Conservation (phyloP, 2,797 vertebrate genomes). For the Petrocephalus schoutedeni region DNA sequence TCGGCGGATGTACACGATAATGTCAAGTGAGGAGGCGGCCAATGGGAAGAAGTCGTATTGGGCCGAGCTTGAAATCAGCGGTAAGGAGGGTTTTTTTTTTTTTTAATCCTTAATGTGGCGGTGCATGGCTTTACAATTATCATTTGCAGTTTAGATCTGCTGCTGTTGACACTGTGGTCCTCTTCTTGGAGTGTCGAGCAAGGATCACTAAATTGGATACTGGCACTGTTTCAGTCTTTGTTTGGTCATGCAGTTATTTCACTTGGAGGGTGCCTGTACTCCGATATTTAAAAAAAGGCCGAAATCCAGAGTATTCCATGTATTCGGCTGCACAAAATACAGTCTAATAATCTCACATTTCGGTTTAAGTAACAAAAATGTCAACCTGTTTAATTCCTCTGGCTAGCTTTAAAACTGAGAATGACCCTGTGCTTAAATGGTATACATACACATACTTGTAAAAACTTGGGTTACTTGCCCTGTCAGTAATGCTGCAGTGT, state of each 20-base stretch:
- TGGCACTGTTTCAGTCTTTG: not conserved
- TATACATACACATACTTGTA: not conserved
- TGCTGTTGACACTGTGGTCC: not conserved
- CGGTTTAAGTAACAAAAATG: not conserved
- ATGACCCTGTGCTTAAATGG: not conserved
- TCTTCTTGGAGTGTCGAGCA: not conserved
- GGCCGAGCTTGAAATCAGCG: constrained; percentile 98
- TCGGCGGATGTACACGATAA: constrained; percentile 98
- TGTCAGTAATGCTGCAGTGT: not conserved
- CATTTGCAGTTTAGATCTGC: not conserved
- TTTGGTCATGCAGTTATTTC: not conserved
- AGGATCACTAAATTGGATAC: not conserved
- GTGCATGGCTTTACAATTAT: not conserved
- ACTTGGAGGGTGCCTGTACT: not conserved
- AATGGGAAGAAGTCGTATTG: constrained; percentile 98
- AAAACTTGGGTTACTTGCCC: not conserved
- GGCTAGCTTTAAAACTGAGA: not conserved
- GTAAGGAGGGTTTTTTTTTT: constrained; percentile 60
- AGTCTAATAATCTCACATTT: not conserved
- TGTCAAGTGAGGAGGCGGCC: constrained; percentile 94
- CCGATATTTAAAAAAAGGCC: not conserved
- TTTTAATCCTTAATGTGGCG: not conserved
- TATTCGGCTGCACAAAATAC: not conserved
- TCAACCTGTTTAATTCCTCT: not conserved
- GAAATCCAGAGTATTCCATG: not conserved